These are phyloP conservation scores for Sogatella furcifera DNA, from an alignment of 1,140 invertebrate species.

Conservation along the genomic window DNA sequence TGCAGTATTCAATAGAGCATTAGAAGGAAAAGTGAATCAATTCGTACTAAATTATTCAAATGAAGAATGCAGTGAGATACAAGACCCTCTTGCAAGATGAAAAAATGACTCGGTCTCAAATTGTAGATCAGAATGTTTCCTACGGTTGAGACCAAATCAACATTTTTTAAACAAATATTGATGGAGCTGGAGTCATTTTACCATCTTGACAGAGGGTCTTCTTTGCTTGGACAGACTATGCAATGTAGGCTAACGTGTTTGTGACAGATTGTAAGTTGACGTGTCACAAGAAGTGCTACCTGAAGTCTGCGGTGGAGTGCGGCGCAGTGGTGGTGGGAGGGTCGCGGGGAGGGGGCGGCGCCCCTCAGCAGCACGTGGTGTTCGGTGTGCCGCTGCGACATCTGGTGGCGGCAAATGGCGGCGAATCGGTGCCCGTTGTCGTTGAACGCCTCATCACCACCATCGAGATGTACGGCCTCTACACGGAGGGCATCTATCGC, in stretches of 20 bases:
- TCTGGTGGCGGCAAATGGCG: conserved; percentile 47
- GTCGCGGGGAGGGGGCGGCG: conserved; percentile 13
- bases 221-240: too few relatives aligned
- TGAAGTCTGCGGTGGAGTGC: conserved; percentile 45
- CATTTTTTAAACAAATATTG: too few relatives aligned
- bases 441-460: conserved; percentile 78
- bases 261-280: conserved; percentile 78
- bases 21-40: too few relatives aligned
- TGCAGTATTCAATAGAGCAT: too few relatives aligned
- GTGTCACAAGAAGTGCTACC: conserved; percentile 89
- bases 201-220: too few relatives aligned
- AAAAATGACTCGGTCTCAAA: too few relatives aligned
- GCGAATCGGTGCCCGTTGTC: conserved; percentile 64
- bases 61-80: too few relatives aligned
- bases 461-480: conserved; percentile 85
- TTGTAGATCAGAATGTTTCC: too few relatives aligned
- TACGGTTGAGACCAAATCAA: too few relatives aligned
- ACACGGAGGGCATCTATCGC: conserved; percentile 86
- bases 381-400: conserved; percentile 30
- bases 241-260: conserved; percentile 38
- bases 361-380: conserved; percentile 15
- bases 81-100: too few relatives aligned
- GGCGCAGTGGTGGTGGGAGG: conserved; percentile 24
- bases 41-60: too few relatives aligned
- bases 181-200: too few relatives aligned